A percentile compares a stretch with the other conserved stretches of the same genome.
These are phyloP conservation scores for Pyrgus malvae DNA, from an alignment of 2,888 invertebrate species.

Conservation along the genomic window DNA sequence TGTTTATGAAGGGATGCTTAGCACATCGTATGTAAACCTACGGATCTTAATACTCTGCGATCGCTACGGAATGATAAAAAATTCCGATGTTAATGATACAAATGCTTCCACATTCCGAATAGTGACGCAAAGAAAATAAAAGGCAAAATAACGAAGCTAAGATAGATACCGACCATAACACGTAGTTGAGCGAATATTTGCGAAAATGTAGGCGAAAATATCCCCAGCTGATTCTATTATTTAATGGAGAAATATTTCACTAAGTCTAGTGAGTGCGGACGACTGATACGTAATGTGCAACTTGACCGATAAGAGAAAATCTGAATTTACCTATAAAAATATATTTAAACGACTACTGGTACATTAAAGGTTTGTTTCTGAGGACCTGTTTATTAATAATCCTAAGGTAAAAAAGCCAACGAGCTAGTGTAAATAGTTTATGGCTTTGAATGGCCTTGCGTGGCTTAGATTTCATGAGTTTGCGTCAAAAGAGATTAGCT, in stretches of 20 bases:
- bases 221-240: too few relatives aligned
- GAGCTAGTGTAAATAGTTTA: conserved; percentile 1
- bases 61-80: not conserved
- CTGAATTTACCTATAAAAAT: too few relatives aligned
- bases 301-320: too few relatives aligned
- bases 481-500: conserved; percentile 7
- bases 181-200: conserved; percentile 7
- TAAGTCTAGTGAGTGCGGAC: too few relatives aligned
- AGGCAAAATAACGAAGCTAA: not conserved
- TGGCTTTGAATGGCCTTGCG: not conserved
- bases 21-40: not conserved
- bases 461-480: not conserved
- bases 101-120: not conserved
- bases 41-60: not conserved
- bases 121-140: conserved; percentile 10
- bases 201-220: conserved; percentile 8
- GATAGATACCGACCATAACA: conserved; percentile 3
- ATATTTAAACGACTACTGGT: too few relatives aligned
- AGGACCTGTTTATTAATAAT: not conserved
- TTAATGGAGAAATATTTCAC: too few relatives aligned
- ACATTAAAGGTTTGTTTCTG: too few relatives aligned
- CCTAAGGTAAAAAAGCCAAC: not conserved
- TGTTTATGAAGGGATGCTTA: not conserved
- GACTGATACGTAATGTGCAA: too few relatives aligned
- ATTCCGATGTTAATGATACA: not conserved